Evolutionary conservation across 2,797 vertebrate species (phyloP), one percentile per base, ranked within the genome.

Genomic region (Acrocephalus scirpaceus): DNA sequence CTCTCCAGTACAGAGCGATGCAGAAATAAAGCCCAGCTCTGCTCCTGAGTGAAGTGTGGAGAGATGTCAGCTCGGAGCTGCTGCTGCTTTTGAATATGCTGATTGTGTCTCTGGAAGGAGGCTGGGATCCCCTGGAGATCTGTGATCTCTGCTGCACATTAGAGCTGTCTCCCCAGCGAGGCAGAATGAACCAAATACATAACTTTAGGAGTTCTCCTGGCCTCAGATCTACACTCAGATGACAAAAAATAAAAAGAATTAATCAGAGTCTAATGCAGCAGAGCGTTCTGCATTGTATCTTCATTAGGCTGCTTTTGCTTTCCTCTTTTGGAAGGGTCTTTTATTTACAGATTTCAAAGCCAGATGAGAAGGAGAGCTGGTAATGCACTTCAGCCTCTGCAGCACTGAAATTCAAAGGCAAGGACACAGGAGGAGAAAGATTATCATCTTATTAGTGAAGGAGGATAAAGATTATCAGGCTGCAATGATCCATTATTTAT

Each of bases 401-500:
- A 61, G 86, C 27, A 32, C 87, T 82, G 90, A 88, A 95, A 95
- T 95, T 91, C 77, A 79, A 96, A 96, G 91, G 86, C 90, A 95
- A 96, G 96, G 96, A 93, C 88, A 75, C 51, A 51, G 67, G 94
- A 96, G 96, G 88, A 96, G 97, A 94, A 90, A 97, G 96, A 95
- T 95, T 92, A 93, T 92, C 93, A 71, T 97, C 95, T 96, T 96
- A 95, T 96, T 97, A 97, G 91, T 1, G 38, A 79, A 51, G 96
- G 95, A 94, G 95, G 95, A 91, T 85, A 79, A 94, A 95, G 96
- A 94, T 88, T 67, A 92, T 92, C 92, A 78, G 95, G 62, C 79
- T 72, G 81, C 82, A 89, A 45, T 38, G 88, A 96, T 97, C 93
- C 96, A 94, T 97, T 97, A 97, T 98, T 97, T 96, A 95, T 86